Base-by-base conservation (phyloP, 2,888 invertebrate genomes). In the Protophormia terraenovae region DNA sequence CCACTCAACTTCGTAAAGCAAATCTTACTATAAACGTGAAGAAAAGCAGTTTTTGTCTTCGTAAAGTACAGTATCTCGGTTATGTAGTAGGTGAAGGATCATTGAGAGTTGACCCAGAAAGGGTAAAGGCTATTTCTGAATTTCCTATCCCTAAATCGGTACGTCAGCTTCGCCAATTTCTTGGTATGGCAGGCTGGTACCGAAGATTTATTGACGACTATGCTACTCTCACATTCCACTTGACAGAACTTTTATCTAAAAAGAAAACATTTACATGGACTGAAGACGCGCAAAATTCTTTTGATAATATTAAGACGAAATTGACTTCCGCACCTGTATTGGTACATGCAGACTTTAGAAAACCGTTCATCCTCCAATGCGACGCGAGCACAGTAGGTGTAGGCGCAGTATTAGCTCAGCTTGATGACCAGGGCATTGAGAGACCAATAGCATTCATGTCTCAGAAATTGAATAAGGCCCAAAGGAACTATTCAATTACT, bases 131-230 rank as follows among this genome's bases (percentile, higher is more conserved):
- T n/a, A n/a, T n/a, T n/a, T n/a, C 45, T 2, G n/a, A 55, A n/a
- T 55, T 27, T 24, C 38, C 38, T 2, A 12, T 38, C 4, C 71
- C 71, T 1, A 53, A 38, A 19, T n/a, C 71, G 8, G 22, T 71
- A 5, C 6, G 24, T 27, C 35, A 71, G 41, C 24, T 71, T 10
- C 58, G 71, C 10, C 55, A 58, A 27, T 58, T 55, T 72, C 27
- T 72, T 0, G 71, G 58, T 8, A 24, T 58, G 38, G 24, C n/a
- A 5, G 71, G 41, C 5, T 72, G 71, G 71, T 58, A 72, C 22
- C 8, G 69, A 3, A 29, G 69, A 16, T 69, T 69, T 38, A 35
- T 69, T 5, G 35, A 69, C 2, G 53, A 53, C 22, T 69, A 16
- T 14, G 4, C 47, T 3, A 27, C 6, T 7, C 8, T 32, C n/a